phyloP scores from a whole-genome alignment of 1,140 invertebrate genomes.

The silkworm (Bombyx mori) region DNA sequence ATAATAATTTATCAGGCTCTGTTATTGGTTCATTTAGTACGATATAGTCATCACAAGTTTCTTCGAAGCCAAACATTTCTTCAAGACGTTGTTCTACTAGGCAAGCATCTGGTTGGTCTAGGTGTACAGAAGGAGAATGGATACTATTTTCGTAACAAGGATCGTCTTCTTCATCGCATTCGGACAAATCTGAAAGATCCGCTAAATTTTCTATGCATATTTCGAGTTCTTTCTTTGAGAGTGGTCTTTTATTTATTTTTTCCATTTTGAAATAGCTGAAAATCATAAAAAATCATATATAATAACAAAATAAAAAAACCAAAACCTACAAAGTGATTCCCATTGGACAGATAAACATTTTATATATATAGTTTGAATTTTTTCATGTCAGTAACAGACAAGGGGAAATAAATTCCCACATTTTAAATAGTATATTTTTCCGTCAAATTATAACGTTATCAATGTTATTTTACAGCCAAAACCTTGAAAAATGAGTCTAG shows the following conservation, averaged over 20 bases:
- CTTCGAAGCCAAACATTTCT: neutral
- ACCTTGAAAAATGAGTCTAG: neutral
- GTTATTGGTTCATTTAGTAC: neutral
- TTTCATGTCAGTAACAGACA: neutral
- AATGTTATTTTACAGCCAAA: neutral
- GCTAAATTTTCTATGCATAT: neutral
- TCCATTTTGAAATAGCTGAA: neutral
- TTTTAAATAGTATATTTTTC: neutral
- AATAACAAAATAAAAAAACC: neutral
- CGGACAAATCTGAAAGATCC: neutral
- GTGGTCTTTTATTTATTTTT: neutral
- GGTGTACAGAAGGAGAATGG: neutral
- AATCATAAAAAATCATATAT: neutral
- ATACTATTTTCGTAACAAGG: neutral
- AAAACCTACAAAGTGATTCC: neutral
- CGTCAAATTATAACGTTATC: neutral
- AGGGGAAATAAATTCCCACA: neutral
- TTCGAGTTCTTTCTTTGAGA: neutral
- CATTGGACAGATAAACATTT: neutral
- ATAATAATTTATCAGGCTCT: neutral
- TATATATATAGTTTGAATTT: neutral
- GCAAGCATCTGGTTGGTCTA: neutral
- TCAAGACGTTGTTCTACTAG: slow-evolving; percentile 1
- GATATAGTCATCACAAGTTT: neutral
- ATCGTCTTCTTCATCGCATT: neutral